Base-by-base conservation (phyloP, 2,113 vertebrate species). In the Ochotona princeps region DNA sequence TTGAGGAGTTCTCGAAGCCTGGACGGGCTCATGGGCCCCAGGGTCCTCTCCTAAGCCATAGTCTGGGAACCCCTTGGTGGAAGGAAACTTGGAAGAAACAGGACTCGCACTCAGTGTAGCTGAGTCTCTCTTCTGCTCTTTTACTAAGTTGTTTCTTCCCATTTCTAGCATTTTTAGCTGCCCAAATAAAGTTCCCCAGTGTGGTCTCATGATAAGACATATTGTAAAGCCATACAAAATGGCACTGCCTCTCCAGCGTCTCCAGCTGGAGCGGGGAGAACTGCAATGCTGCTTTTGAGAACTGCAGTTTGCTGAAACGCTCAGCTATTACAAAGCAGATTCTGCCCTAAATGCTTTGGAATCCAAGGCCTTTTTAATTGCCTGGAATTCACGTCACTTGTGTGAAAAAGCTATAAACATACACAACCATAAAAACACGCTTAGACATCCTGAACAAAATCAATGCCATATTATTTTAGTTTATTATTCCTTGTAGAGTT, bases 381-480 rank as follows among this genome's bases (percentile, higher is more conserved):
- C 97, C 96, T 66, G 92, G 97, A 97, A 98, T 98, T 98, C 97
- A 98, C 97, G 96, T 97, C 96, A 96, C 97, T 97, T 97, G 92
- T 96, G 97, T 96, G 96, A 96, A 96, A 97, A 97, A 97, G 96
- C 97, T 93, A 97, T 98, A 98, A 98, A 98, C 97, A 97, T 97
- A 98, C 95, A 96, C 97, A 97, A 98, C 97, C 97, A 97, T 98
- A 98, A 98, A 98, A 98, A 97, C 96, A 96, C 97, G 97, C 97
- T 98, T 97, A 97, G 98, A 98, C 97, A 97, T 97, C 97, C 95
- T 94, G 97, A 97, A 97, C 98, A 98, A 97, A 98, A 98, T 98
- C 98, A 96, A 97, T 98, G 98, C 97, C 96, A 88, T 97, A 98
- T 98, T 98, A 98, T 98, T 98, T 98, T 98, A 97, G 96, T 98